Evolutionary conservation across 2,113 vertebrate genomes (phyloP).

Genomic region (Barnardius zonarius): DNA sequence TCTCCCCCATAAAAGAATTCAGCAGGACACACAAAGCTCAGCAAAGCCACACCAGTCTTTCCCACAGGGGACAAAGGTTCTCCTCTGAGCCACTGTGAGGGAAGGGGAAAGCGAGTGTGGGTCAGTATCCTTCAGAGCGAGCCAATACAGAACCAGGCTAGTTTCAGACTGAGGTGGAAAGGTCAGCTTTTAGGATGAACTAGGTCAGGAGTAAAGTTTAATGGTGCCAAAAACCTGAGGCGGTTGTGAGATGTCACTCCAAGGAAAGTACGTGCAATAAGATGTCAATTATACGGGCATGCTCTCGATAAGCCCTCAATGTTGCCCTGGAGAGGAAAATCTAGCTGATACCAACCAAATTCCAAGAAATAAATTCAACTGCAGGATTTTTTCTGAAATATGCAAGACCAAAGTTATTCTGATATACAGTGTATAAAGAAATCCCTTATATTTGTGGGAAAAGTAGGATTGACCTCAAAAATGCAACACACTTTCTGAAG

Average conservation of each 20-base stretch:
- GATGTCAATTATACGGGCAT: background rate
- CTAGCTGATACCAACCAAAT: background rate
- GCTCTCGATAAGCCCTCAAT: background rate
- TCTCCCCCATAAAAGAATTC: background rate
- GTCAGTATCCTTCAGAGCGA: background rate
- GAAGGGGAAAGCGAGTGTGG: background rate
- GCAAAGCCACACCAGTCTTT: conserved; percentile 17
- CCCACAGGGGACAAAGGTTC: background rate
- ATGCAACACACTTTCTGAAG: background rate
- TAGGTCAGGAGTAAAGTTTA: background rate
- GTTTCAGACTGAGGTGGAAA: background rate
- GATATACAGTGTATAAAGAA: background rate
- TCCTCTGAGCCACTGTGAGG: background rate
- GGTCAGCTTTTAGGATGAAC: background rate
- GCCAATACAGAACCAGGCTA: background rate
- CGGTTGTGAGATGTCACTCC: background rate
- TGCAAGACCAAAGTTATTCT: background rate
- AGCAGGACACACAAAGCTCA: background rate
- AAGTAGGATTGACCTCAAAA: background rate
- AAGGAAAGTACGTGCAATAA: background rate
- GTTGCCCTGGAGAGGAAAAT: background rate
- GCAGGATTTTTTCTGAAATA: background rate
- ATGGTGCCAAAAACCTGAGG: background rate
- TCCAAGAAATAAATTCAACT: background rate
- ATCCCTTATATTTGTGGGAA: background rate